These are phyloP conservation scores for human (Homo sapiens) DNA, from an alignment of 2,113 vertebrate species.

Conservation along the genomic window GRCh38 chr19:5156001-5156500, in stretches of 20 bases:
- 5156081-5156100: neutral
- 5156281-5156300: rapidly evolving
- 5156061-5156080: neutral
- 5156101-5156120: neutral
- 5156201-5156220: too few species aligned
- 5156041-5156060: neutral
- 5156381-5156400: neutral
- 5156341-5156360: rapidly evolving
- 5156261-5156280: too few species aligned
- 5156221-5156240: neutral
- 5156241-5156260: too few species aligned
- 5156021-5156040: neutral
- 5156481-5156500: neutral
- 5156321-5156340: neutral
- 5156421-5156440: rapidly evolving
- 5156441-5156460: too few species aligned
- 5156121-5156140: neutral
- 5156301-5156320: neutral
- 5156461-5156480: neutral
- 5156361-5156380: neutral
- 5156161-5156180: too few species aligned
- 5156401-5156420: rapidly evolving
- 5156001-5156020: neutral
- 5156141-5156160: neutral
- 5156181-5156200: too few species aligned